phyloP scores from a whole-genome alignment of 2,888 invertebrate genomes.

The Eupithecia exiguata region DNA sequence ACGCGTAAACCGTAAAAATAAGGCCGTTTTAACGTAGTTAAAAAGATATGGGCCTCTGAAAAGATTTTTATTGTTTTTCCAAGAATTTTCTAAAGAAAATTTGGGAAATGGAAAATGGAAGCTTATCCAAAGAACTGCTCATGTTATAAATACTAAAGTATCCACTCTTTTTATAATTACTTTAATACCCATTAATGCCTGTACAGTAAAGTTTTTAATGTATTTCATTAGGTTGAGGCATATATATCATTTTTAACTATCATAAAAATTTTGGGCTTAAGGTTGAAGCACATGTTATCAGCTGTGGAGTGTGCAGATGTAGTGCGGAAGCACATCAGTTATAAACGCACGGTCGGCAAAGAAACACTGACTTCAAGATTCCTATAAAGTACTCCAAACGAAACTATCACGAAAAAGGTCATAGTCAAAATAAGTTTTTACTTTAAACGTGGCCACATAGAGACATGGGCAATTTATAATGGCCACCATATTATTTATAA shows the following conservation, averaged over 20 bases:
- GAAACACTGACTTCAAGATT: neutral
- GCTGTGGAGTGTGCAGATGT: neutral
- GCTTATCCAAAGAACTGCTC: neutral
- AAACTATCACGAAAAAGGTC: neutral
- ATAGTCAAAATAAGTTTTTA: neutral
- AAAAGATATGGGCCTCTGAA: slow-evolving; percentile 41
- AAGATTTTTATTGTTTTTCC: slow-evolving; percentile 21
- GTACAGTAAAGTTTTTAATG: neutral
- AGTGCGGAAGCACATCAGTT: neutral
- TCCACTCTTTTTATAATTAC: neutral
- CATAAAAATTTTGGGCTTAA: neutral
- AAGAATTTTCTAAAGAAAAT: neutral
- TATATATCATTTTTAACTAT: no score
- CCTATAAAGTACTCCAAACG: neutral
- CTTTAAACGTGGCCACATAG: neutral
- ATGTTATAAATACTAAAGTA: neutral
- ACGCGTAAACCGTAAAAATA: slow-evolving; percentile 51
- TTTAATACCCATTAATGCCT: neutral
- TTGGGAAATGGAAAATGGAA: slow-evolving; percentile 7
- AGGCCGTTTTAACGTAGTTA: slow-evolving; percentile 51
- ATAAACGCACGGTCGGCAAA: neutral
- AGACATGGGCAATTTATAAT: neutral
- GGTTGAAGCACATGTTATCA: neutral
- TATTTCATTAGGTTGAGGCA: neutral
- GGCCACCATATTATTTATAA: slow-evolving; percentile 35